Conservation (phyloP, 30 jellyfish, hydroid and myxozoan species). For the Turritopsis dohrnii region DNA sequence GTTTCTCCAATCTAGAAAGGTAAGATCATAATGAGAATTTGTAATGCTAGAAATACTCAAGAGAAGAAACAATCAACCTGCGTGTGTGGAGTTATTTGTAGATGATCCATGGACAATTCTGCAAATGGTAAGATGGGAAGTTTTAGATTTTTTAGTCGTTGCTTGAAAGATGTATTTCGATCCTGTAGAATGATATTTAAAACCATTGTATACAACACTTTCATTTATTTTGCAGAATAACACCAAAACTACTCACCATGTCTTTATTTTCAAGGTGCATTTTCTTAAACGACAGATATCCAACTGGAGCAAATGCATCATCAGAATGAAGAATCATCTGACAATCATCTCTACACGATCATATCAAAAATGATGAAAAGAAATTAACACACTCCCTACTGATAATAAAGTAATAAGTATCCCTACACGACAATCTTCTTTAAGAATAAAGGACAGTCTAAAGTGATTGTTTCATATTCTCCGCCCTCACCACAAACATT, state of each 20-base stretch:
- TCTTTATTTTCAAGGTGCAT: conserved; percentile 76
- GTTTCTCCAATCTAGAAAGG: neutral
- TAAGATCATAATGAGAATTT: neutral
- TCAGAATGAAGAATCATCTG: conserved; percentile 70
- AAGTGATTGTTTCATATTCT: conserved; percentile 93
- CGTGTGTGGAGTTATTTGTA: neutral
- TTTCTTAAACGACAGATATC: conserved; percentile 48
- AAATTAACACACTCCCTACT: neutral
- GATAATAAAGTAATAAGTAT: neutral
- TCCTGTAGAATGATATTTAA: neutral
- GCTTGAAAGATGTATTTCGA: neutral
- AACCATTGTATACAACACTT: neutral
- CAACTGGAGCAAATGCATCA: conserved; percentile 96
- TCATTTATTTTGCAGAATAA: neutral
- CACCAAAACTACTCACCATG: conserved; percentile 35
- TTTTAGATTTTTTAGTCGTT: neutral
- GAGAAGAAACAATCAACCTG: neutral
- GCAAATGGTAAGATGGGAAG: neutral
- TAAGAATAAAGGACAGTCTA: conserved; percentile 82
- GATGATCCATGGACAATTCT: neutral
- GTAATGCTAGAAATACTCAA: neutral
- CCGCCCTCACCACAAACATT: conserved; percentile 97
- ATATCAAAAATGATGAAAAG: neutral
- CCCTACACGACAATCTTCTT: conserved; percentile 79
- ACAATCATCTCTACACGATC: conserved; percentile 46